Evolutionary conservation across 1,140 invertebrate genomes (phyloP), one percentile per base, ranked within the genome.

Genomic region (Trachymyrmex septentrionalis): DNA sequence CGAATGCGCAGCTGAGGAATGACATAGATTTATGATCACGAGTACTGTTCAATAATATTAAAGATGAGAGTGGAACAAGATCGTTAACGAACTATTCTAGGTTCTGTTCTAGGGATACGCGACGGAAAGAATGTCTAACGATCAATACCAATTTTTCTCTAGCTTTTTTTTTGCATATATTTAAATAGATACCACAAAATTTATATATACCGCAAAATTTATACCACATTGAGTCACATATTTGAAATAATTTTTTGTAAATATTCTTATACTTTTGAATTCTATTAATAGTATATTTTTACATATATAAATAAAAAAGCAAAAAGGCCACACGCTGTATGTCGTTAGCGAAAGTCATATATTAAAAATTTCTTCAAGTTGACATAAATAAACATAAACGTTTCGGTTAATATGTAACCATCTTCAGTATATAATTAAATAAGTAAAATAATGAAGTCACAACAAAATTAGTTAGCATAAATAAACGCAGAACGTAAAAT

Each of bases 121-220:
- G 67, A 82, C 10, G 67, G 21, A 50, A 82, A 73, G 48, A 59
- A 19, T 24, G 50, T 63, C 30, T 69, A 87, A 91, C 85, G 61
- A 92, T 81, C 66, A 76, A 89, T 89, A 92, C 90, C 87, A 88
- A 92, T 34, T 24, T 66, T 90, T 91, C 86, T 91, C 87, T 89
- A 63, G 80, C 88, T 91, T 90, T 89, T 75, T 64, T 63, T 61
- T 16, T 34, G 53, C 66, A 82, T 61, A 86, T 27, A 44, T 44
- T 44, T 10, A 78, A 67, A 64, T 82, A 57, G 66, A 86, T n/a
- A n/a, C n/a, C n/a, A n/a, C n/a, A n/a, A n/a, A n/a, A n/a, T n/a
- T n/a, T n/a, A n/a, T n/a, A n/a, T n/a, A n/a, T n/a, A n/a, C n/a
- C 10, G 9, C 76, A 34, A 53, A 66, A 69, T 21, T 34, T 82